Evolutionary conservation across 2,888 invertebrate genomes (phyloP), one percentile per base, ranked within the genome.

Genomic region (Phanerotoma sp.): DNA sequence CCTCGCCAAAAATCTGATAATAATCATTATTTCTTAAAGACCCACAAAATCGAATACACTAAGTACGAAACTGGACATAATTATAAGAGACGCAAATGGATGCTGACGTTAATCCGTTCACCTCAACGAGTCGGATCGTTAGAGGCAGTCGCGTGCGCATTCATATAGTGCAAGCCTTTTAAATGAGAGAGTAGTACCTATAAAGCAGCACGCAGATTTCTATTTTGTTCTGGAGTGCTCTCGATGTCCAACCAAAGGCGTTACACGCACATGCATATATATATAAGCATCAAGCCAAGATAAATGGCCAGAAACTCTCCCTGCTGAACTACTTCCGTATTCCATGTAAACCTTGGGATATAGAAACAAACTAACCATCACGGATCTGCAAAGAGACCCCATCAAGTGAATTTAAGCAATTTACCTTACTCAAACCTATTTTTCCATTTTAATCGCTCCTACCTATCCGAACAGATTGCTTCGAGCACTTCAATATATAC

Each of bases 71-170:
- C 28, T 45, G 45, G 41, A 41, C 45, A 50, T 53, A 53, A 56
- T 56, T 56, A 52, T 44, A 33, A 30, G 45, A 56, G 49, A 57
- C 57, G 49, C 53, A 54, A 53, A 57, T 54, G 53, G 49, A 57
- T 50, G 40, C 35, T 54, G 57, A 54, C 57, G 53, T 51, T 51
- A 54, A 57, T 57, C 62, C 58, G 59, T 55, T 61, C 58, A 58
- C 57, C 58, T 41, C 54, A 59, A 60, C 51, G 47, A 30, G 51
- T 51, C 51, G 47, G 21, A 44, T 51, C 33, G 51, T 44, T 51
- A 51, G 44, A 50, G 21, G 37, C 46, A 52, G 52, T 53, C 52
- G 52, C 52, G 52, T 53, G 52, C 46, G 46, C 51, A 45, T 51
- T 44, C 30, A 37, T 38, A 13, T 30, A 44, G 18, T 30, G 7